A percentile compares a stretch with the other conserved stretches of the same genome.
These are phyloP conservation scores for Clarias pachynema DNA, from an alignment of 2,797 vertebrate species.

Conservation along the genomic window DNA sequence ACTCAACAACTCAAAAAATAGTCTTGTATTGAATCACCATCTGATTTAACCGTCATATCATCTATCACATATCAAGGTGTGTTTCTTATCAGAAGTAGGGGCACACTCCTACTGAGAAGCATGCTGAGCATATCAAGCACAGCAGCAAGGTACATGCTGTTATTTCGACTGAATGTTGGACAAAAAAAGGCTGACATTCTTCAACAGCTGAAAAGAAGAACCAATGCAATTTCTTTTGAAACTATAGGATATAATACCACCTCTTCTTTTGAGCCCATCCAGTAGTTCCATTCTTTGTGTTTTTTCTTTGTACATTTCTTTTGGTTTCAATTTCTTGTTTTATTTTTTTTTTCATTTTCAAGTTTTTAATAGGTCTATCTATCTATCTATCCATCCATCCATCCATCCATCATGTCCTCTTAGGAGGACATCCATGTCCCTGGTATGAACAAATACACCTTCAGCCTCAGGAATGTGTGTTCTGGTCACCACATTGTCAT, in stretches of 20 bases:
- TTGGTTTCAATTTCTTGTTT: too few relatives aligned
- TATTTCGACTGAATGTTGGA: neutral
- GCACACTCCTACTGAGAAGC: neutral
- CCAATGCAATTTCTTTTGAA: slow-evolving; percentile 18
- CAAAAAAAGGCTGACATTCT: neutral
- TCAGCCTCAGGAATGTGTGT: slow-evolving; percentile 33
- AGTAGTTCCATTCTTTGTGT: too few relatives aligned
- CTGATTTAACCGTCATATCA: neutral
- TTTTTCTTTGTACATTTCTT: too few relatives aligned
- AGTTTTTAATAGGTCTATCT: too few relatives aligned
- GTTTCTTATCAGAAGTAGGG: neutral
- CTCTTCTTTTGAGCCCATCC: neutral
- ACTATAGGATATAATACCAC: slow-evolving; percentile 23
- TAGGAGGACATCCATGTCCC: slow-evolving; percentile 15
- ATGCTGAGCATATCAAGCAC: neutral
- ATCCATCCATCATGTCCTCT: neutral
- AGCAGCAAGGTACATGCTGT: neutral
- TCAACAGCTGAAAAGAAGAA: slow-evolving; percentile 18
- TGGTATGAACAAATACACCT: slow-evolving; percentile 27
- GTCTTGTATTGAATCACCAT: neutral
- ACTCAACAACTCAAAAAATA: neutral
- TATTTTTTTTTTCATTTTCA: too few relatives aligned
- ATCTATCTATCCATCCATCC: too few relatives aligned
- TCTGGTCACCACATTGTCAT: slow-evolving; percentile 23
- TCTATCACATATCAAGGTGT: neutral